phyloP scores from a whole-genome alignment of 2,113 vertebrate species.

The zebrafish (Danio rerio) region DNA sequence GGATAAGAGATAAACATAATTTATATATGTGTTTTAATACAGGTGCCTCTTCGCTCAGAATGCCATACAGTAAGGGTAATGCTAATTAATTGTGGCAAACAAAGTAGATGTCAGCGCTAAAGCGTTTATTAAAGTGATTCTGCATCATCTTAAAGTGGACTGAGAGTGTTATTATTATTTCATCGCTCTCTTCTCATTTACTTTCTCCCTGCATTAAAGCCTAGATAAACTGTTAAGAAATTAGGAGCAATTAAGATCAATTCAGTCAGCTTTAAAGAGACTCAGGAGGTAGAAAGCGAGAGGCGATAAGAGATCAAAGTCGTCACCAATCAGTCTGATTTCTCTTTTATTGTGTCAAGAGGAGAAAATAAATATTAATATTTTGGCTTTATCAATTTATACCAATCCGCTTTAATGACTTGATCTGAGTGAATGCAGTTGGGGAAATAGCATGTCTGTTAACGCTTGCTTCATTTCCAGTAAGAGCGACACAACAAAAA shows the following conservation, averaged over 20 bases:
- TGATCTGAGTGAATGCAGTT: conserved; percentile 6
- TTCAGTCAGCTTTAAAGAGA: conserved; percentile 34
- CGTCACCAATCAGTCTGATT: conserved; percentile 37
- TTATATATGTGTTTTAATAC: conserved; percentile 54
- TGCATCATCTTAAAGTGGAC: neutral
- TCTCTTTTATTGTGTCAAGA: conserved; percentile 51
- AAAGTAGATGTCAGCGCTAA: neutral
- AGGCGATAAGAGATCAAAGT: conserved; percentile 40
- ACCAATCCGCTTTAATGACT: conserved; percentile 18
- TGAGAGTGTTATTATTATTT: neutral
- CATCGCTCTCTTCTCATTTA: neutral
- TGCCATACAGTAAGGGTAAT: conserved; percentile 21
- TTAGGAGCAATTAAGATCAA: conserved; percentile 55
- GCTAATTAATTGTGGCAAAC: conserved; percentile 14
- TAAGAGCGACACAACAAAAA: neutral
- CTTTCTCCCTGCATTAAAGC: conserved; percentile 2
- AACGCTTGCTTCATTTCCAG: conserved; percentile 25
- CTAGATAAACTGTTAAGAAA: conserved; percentile 48
- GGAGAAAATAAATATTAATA: conserved; percentile 48
- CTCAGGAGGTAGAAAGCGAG: conserved; percentile 11
- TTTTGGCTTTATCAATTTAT: conserved; percentile 30
- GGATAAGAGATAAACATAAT: conserved; percentile 52
- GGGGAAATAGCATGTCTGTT: neutral
- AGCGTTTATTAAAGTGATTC: neutral
- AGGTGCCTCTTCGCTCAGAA: conserved; percentile 48